phyloP scores from a whole-genome alignment of 2,888 invertebrate species.

The Cheilosia urbana region DNA sequence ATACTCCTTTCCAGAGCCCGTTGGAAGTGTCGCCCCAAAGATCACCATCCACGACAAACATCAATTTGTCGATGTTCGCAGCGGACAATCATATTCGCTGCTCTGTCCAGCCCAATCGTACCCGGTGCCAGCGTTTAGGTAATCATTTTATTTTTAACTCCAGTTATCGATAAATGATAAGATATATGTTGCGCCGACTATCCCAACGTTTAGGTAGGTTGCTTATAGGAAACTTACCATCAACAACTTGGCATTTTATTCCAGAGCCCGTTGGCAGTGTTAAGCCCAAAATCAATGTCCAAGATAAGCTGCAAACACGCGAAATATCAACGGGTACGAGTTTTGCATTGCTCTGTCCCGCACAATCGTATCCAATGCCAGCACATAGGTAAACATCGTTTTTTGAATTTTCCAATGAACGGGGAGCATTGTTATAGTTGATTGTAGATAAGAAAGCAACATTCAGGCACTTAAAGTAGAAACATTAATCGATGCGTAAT shows the following conservation, averaged over 20 bases:
- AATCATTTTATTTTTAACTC: conserved; percentile 14
- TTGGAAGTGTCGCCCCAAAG: conserved; percentile 86
- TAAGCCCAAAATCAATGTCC: conserved; percentile 88
- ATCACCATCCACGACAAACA: conserved; percentile 84
- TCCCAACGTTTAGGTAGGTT: conserved; percentile 69
- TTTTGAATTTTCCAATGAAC: conserved; percentile 30
- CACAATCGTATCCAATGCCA: conserved; percentile 91
- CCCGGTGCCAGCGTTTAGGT: conserved; percentile 83
- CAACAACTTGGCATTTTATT: conserved; percentile 26
- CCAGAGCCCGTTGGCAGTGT: conserved; percentile 85
- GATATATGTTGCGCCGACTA: conserved; percentile 4
- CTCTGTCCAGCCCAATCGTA: conserved; percentile 90
- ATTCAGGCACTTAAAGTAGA: conserved; percentile 52
- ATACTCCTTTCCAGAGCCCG: conserved; percentile 81
- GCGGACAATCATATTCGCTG: conserved; percentile 85
- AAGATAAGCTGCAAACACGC: conserved; percentile 87
- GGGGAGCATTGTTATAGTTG: not conserved
- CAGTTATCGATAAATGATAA: not conserved
- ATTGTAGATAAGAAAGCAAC: conserved; percentile 22
- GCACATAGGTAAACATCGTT: conserved; percentile 86
- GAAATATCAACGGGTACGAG: conserved; percentile 84
- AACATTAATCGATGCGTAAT: not conserved
- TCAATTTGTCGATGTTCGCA: conserved; percentile 79
- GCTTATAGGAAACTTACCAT: not conserved
- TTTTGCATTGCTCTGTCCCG: conserved; percentile 89